A percentile compares a stretch with the other conserved stretches of the same genome.
These are phyloP conservation scores for Oriolus oriolus DNA, from an alignment of 2,113 vertebrate genomes.

Conservation along the genomic window DNA sequence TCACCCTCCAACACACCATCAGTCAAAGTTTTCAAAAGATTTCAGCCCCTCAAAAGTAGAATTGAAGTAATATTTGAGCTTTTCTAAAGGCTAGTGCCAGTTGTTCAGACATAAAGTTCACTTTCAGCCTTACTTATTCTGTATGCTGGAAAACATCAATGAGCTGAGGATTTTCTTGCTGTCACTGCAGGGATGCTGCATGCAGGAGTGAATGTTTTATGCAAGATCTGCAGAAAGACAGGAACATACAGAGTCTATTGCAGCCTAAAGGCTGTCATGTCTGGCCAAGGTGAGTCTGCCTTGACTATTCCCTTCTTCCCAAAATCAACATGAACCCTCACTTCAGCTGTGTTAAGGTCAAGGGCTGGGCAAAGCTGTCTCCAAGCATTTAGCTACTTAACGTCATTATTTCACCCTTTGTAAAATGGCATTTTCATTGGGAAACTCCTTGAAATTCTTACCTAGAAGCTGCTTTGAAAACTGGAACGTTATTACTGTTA, in stretches of 20 bases:
- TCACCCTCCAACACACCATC: background rate
- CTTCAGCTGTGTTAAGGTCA: background rate
- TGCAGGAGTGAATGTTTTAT: background rate
- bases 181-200: background rate
- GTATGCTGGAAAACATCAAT: background rate
- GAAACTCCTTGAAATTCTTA: background rate
- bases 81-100: background rate
- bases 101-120: background rate
- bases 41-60: background rate
- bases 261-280: background rate
- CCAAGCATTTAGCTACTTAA: background rate
- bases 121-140: background rate
- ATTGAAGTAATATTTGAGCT: background rate
- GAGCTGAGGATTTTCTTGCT: background rate
- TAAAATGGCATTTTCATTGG: accelerated
- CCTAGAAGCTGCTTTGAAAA: background rate
- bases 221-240: background rate
- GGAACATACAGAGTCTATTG: background rate
- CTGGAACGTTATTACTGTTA: background rate
- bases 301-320: accelerated
- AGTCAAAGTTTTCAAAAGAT: background rate
- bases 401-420: background rate
- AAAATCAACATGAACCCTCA: accelerated
- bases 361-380: background rate
- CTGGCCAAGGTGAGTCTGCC: background rate